phyloP scores from a whole-genome alignment of 2,888 invertebrate genomes.

The Andrena marginata region DNA sequence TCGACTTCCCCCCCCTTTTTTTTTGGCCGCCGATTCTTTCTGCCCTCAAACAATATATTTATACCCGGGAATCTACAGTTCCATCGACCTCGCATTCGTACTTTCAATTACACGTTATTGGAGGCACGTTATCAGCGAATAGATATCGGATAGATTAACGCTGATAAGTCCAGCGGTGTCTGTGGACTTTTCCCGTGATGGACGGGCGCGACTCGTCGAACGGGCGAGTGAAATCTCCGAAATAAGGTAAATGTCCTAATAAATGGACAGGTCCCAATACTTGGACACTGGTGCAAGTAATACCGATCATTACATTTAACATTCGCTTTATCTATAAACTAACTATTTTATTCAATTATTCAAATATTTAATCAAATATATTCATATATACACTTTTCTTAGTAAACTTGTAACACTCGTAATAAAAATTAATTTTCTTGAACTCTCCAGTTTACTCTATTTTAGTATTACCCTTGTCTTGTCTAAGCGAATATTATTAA shows the following conservation, averaged over 20 bases:
- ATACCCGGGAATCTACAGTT: neutral
- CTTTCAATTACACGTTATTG: constrained; percentile 36
- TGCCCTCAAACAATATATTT: neutral
- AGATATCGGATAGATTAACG: constrained; percentile 60
- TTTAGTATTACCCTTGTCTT: no score
- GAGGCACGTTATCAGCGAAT: constrained; percentile 50
- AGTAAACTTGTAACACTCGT: no score
- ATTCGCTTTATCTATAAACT: no score
- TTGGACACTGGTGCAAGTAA: no score
- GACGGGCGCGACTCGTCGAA: constrained; percentile 5
- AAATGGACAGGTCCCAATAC: neutral
- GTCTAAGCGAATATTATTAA: no score
- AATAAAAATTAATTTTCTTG: no score
- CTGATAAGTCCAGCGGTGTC: constrained; percentile 46
- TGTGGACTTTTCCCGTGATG: constrained; percentile 5
- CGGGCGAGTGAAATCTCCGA: neutral
- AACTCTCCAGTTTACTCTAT: no score
- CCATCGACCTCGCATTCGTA: constrained; percentile 14
- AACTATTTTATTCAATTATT: no score
- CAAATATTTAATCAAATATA: no score
- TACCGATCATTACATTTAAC: no score
- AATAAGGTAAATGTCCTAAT: neutral
- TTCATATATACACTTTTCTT: no score
- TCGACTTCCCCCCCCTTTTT: neutral
- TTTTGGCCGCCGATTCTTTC: neutral